A percentile compares a stretch with the other conserved stretches of the same genome.
Evolutionary conservation across 2,888 invertebrate genomes (phyloP).

Genomic region (Hirudinaria manillensis): DNA sequence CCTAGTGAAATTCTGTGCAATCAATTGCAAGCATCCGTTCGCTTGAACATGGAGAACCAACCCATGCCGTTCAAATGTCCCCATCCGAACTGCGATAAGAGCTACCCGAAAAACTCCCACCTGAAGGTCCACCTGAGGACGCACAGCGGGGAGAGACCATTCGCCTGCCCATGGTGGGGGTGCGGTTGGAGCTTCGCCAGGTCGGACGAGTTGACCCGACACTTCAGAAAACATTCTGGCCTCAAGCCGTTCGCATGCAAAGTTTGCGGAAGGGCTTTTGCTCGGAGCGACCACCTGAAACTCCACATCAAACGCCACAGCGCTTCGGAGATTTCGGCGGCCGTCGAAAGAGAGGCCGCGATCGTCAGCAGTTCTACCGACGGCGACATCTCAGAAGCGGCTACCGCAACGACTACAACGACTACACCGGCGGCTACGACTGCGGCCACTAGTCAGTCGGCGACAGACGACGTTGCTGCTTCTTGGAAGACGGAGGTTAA

Average conservation of each 20-base stretch:
- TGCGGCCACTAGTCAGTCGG: no score
- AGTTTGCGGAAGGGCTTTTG: conserved; percentile 64
- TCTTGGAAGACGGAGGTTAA: no score
- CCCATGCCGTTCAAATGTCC: conserved; percentile 45
- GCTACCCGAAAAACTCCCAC: conserved; percentile 63
- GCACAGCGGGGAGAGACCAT: conserved; percentile 65
- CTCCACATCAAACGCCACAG: conserved; percentile 64
- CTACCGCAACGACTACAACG: no score
- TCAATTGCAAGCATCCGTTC: background rate
- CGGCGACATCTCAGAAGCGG: no score
- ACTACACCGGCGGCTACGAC: no score
- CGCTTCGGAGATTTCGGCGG: background rate
- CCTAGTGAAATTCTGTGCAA: background rate
- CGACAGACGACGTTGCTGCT: no score
- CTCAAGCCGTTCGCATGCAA: conserved; percentile 65
- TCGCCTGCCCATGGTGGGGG: conserved; percentile 63
- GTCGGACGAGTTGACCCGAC: conserved; percentile 63
- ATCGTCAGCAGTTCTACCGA: no score
- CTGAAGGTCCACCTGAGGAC: conserved; percentile 60
- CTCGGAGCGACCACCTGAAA: conserved; percentile 64
- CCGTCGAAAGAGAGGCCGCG: background rate
- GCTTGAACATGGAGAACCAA: background rate
- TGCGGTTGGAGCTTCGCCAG: conserved; percentile 63
- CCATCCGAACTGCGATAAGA: conserved; percentile 61
- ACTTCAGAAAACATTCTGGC: conserved; percentile 61